A percentile compares a stretch with the other conserved stretches of the same genome.
phyloP scores from a whole-genome alignment of 2,888 invertebrate species.

The Chrysina gloriosa region DNA sequence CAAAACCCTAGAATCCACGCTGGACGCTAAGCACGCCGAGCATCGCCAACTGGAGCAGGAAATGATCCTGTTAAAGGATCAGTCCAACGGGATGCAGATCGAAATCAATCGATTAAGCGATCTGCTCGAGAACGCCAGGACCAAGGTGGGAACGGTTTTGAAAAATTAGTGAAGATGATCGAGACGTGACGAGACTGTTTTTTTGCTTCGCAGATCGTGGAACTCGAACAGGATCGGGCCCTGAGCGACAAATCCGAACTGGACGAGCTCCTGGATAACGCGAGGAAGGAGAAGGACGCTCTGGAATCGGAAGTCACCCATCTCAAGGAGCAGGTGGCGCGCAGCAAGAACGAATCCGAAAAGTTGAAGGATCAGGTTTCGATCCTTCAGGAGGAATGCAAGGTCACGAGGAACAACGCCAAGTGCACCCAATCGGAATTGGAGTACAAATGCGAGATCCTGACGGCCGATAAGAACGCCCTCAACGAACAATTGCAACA shows the following conservation, averaged over 20 bases:
- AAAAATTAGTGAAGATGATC: too few species aligned
- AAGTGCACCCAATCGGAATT: conserved; percentile 86
- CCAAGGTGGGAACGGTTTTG: conserved; percentile 70
- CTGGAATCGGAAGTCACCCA: conserved; percentile 76
- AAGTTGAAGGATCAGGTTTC: conserved; percentile 76
- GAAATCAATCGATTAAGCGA: conserved; percentile 83
- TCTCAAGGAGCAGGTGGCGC: conserved; percentile 76
- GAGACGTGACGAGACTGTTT: background rate
- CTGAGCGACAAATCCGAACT: conserved; percentile 78
- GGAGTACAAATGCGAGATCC: conserved; percentile 81
- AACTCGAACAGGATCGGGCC: conserved; percentile 76
- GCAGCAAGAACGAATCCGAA: conserved; percentile 76
- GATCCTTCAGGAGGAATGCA: conserved; percentile 76
- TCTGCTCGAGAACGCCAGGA: conserved; percentile 84
- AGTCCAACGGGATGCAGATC: conserved; percentile 79
- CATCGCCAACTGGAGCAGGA: conserved; percentile 80
- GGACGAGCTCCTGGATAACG: conserved; percentile 76
- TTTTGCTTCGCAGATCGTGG: conserved; percentile 67
- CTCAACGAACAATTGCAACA: conserved; percentile 78
- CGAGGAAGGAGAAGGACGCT: conserved; percentile 79
- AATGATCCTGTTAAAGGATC: conserved; percentile 77
- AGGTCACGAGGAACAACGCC: conserved; percentile 86
- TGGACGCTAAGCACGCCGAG: conserved; percentile 81
- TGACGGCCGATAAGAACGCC: conserved; percentile 79
- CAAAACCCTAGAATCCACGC: conserved; percentile 76